Percentiles rank a stretch among this genome's conserved stretches.
These are phyloP conservation scores for Apaloderma vittatum DNA, from an alignment of 2,113 vertebrate species.

Conservation along the genomic window DNA sequence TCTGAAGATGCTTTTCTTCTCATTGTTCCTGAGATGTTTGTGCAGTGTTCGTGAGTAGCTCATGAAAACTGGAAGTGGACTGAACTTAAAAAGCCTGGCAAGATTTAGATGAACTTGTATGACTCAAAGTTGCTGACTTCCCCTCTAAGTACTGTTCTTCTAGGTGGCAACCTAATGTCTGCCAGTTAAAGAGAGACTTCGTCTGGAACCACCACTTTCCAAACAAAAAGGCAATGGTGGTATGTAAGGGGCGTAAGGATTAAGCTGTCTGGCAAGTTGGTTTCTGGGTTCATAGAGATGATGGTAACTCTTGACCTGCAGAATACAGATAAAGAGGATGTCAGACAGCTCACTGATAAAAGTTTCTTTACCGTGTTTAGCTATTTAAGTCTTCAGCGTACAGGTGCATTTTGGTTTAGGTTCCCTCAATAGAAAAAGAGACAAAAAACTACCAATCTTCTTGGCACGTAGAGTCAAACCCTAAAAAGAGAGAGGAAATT, in stretches of 20 bases:
- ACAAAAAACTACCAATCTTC: background rate
- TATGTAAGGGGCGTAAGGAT: background rate
- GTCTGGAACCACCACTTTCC: background rate
- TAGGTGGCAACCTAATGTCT: background rate
- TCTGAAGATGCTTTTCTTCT: no score
- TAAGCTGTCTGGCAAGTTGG: background rate
- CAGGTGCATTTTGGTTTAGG: background rate
- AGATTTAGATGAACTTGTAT: background rate
- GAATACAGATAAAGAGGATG: background rate
- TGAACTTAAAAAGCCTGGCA: background rate
- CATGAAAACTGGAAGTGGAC: background rate
- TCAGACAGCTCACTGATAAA: background rate
- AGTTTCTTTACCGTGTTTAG: background rate
- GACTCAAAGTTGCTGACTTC: background rate
- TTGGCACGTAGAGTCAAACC: background rate
- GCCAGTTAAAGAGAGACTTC: background rate
- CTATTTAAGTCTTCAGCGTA: background rate
- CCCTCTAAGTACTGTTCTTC: background rate
- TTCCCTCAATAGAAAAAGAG: background rate
- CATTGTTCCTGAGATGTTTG: background rate
- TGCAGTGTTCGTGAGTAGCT: background rate
- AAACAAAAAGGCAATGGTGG: background rate
- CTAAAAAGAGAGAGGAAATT: background rate
- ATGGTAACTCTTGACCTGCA: background rate
- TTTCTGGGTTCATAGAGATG: background rate